Evolutionary conservation across 2,797 vertebrate genomes (phyloP).

Genomic region (Takifugu ocellatus): DNA sequence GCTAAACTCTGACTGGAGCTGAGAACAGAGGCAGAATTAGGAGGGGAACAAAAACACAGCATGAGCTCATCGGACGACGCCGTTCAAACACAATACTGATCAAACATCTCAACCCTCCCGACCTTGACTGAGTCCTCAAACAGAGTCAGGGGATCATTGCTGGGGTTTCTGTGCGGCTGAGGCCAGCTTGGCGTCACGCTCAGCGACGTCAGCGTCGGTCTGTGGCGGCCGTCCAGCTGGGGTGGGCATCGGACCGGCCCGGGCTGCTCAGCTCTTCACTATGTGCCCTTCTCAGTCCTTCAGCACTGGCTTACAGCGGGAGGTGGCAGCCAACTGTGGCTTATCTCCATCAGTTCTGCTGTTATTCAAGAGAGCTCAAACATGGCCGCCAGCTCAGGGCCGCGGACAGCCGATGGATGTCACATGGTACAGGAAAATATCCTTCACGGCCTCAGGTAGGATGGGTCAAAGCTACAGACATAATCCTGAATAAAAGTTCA

Average conservation of each 20-base stretch:
- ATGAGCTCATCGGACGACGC: constrained; percentile 21
- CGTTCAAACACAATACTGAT: background rate
- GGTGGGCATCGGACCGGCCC: no score
- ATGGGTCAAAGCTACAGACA: no score
- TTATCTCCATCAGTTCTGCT: no score
- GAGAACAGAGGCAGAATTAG: background rate
- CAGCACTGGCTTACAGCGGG: background rate
- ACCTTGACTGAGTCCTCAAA: background rate
- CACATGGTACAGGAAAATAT: no score
- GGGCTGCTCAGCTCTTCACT: background rate
- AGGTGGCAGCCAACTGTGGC: no score
- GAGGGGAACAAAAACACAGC: constrained; percentile 7
- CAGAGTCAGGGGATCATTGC: background rate
- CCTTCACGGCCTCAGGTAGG: no score
- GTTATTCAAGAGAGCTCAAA: no score
- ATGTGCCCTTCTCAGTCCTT: constrained; percentile 18
- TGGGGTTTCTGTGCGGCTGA: background rate
- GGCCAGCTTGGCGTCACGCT: constrained; percentile 1
- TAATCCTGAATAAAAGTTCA: no score
- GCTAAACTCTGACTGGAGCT: no score
- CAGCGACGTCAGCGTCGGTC: constrained; percentile 9
- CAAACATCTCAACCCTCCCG: background rate
- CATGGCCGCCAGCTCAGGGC: no score
- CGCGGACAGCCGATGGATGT: no score
- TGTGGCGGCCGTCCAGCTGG: constrained; percentile 12